phyloP scores from a whole-genome alignment of 53 echinoderm and acorn worm genomes.

The Arbacia lixula region DNA sequence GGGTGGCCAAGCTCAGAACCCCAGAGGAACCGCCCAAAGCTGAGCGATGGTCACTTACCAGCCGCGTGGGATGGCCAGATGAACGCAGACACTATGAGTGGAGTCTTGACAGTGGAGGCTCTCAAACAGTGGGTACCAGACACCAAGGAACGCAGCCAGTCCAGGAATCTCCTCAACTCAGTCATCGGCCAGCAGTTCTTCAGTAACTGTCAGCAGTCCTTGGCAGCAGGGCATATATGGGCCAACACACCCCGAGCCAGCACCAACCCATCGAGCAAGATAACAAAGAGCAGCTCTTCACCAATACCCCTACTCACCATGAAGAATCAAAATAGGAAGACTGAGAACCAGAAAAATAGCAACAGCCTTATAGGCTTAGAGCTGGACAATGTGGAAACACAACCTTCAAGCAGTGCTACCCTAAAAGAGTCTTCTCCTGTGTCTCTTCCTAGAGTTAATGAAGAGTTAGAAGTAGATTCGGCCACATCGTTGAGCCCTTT shows the following conservation, averaged over 20 bases:
- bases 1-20: constrained; percentile 1
- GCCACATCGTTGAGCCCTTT: constrained; percentile 7
- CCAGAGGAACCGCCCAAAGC: neutral
- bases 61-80: neutral
- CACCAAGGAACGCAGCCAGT: neutral
- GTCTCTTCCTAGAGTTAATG: no score
- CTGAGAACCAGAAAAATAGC: neutral
- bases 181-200: constrained; percentile 20
- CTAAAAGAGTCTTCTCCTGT: no score
- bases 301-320: constrained; percentile 24
- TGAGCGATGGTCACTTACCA: neutral
- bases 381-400: no score
- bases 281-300: neutral
- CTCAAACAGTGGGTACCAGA: constrained; percentile 63
- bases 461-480: no score
- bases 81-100: constrained; percentile 4
- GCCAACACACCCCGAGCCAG: no score
- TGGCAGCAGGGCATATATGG: neutral
- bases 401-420: no score
- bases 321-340: constrained; percentile 12
- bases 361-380: no score
- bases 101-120: constrained; percentile 65
- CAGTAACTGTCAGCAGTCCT: constrained; percentile 16
- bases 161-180: constrained; percentile 1
- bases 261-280: neutral